A percentile compares a stretch with the other conserved stretches of the same genome.
phyloP scores from a whole-genome alignment of 2,888 invertebrate species.

The Drosophila mimica region DNA sequence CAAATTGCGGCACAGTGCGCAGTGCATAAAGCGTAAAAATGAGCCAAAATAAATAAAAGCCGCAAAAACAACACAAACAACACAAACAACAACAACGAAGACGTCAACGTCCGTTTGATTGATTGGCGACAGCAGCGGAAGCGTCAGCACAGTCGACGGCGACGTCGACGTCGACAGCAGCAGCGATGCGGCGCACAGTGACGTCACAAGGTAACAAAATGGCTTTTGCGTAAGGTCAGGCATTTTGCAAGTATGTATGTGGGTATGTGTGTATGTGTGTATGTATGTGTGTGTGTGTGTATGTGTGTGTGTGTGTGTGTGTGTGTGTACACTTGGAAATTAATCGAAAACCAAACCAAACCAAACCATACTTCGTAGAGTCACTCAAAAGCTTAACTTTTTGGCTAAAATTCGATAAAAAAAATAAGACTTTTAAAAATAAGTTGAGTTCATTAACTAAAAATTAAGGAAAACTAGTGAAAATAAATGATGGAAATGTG shows the following conservation, averaged over 20 bases:
- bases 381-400: too few relatives aligned
- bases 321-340: too few relatives aligned
- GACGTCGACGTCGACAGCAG: background rate
- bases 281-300: too few relatives aligned
- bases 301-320: too few relatives aligned
- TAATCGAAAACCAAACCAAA: too few relatives aligned
- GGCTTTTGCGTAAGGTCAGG: conserved; percentile 72
- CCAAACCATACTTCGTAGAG: too few relatives aligned
- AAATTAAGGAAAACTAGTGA: background rate
- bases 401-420: background rate
- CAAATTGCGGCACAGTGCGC: conserved; percentile 56
- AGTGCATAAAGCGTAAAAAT: conserved; percentile 78
- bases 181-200: conserved; percentile 3
- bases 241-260: conserved; percentile 26
- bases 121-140: conserved; percentile 4
- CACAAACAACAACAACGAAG: conserved; percentile 30
- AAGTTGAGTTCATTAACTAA: background rate
- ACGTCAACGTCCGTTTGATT: conserved; percentile 12
- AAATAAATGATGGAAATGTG: background rate
- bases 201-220: conserved; percentile 53
- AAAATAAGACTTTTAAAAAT: background rate
- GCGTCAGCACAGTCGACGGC: background rate
- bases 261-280: background rate
- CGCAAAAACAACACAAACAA: conserved; percentile 42
- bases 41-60: conserved; percentile 77